Base-by-base conservation (phyloP, 2,113 vertebrate species). In the Loxodonta africana region DNA sequence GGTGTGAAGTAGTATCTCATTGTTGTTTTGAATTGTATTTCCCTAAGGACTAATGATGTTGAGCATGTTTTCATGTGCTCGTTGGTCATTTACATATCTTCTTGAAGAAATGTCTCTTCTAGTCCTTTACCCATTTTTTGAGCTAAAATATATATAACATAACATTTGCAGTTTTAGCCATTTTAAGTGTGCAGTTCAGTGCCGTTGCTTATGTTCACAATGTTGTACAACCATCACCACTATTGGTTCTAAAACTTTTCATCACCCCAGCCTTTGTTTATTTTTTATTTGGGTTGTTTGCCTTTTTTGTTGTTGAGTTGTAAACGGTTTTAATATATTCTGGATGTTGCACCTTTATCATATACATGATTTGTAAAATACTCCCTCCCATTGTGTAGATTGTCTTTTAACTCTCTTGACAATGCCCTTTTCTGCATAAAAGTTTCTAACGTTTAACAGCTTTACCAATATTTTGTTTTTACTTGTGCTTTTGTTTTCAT, bases 321-420 rank as follows among this genome's bases (percentile, higher is more conserved):
- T 77, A 93, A 87, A 15, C 48, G 48, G 67, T 94, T 18, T 88
- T 93, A 94, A 76, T 74, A 67, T 83, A 83, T 88, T 84, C 28
- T 81, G 2, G 30, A 62, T 76, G 69, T 6, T 87, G 80, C 20
- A 83, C 33, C 25, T 14, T 84, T 83, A 82, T 76, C 71, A 95
- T 33, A 83, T 84, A 57, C 26, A 53, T 81, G 28, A 60, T 25
- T 78, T 89, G 28, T 7, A 94, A 88, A 88, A 91, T 90, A 90
- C 87, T 88, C 93, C 60, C 11, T 90, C 23, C 57, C 21, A 65
- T 44, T 78, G 14, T 14, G 33, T 92, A 62, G 12, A 17, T 78
- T 17, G 15, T 57, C 53, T 57, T 57, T 57, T 57, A 57, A 57
- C 53, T 57, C 15, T 57, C 53, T 57, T 57, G 53, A 17, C 94